Evolutionary conservation across 2,888 invertebrate genomes (phyloP).

Genomic region (Lithophane semibrunnea): DNA sequence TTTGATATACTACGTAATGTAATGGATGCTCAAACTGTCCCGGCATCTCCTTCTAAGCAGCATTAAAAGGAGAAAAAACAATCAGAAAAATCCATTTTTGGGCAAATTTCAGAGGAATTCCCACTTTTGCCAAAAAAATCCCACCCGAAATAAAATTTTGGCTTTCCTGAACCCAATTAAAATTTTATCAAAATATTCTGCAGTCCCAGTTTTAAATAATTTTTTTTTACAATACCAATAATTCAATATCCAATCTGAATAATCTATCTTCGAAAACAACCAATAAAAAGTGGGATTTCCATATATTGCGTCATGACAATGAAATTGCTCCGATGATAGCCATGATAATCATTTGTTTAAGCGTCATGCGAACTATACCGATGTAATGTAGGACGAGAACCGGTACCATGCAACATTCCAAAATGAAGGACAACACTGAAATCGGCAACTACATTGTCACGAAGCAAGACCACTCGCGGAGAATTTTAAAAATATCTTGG

Average conservation of each 20-base stretch:
- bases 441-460: slow-evolving; percentile 90
- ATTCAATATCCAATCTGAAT: neutral
- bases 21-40: slow-evolving; percentile 85
- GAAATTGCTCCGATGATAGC: slow-evolving; percentile 88
- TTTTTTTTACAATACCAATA: slow-evolving; percentile 14
- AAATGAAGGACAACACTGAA: slow-evolving; percentile 83
- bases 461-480: slow-evolving; percentile 86
- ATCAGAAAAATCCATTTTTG: slow-evolving; percentile 68
- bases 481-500: slow-evolving; percentile 65
- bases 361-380: slow-evolving; percentile 86
- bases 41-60: slow-evolving; percentile 89
- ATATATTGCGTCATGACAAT: slow-evolving; percentile 89
- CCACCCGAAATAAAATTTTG: slow-evolving; percentile 19
- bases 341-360: slow-evolving; percentile 86
- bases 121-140: slow-evolving; percentile 63
- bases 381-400: slow-evolving; percentile 66
- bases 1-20: slow-evolving; percentile 81
- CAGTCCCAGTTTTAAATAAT: slow-evolving; percentile 21
- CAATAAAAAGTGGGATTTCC: slow-evolving; percentile 81
- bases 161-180: neutral
- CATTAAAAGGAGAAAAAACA: slow-evolving; percentile 84
- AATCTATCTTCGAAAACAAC: slow-evolving; percentile 35
- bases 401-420: slow-evolving; percentile 89
- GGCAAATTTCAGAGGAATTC: slow-evolving; percentile 71
- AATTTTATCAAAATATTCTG: neutral